phyloP scores from a whole-genome alignment of 2,888 invertebrate species.

The Tachina grossa region DNA sequence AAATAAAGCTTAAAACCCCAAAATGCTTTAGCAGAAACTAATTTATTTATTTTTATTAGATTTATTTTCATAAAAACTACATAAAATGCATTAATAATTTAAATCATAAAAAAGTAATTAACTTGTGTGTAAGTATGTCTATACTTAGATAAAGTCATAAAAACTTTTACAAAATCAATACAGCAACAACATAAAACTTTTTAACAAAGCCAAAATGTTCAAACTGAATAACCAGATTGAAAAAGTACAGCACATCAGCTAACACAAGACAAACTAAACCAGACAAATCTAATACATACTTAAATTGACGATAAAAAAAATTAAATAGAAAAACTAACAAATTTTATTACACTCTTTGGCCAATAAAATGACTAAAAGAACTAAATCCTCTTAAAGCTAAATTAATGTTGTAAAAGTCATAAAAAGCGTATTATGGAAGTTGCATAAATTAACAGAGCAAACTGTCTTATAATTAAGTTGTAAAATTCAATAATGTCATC shows the following conservation, averaged over 20 bases:
- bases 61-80: background rate
- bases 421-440: constrained; percentile 54
- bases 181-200: background rate
- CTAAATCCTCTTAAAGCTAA: background rate
- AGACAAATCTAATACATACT: constrained; percentile 6
- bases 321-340: background rate
- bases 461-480: constrained; percentile 58
- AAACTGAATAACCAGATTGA: background rate
- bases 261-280: background rate
- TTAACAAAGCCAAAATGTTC: background rate
- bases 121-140: background rate
- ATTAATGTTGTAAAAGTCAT: constrained; percentile 27
- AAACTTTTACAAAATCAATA: background rate
- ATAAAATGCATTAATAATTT: background rate
- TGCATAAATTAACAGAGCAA: constrained; percentile 44
- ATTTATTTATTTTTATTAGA: background rate
- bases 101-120: constrained; percentile 4
- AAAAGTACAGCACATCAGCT: background rate
- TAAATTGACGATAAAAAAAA: background rate
- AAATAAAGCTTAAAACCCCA: too few species aligned
- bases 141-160: background rate
- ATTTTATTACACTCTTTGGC: constrained; percentile 1
- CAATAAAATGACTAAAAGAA: background rate
- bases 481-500: constrained; percentile 53
- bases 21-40: too few species aligned